A percentile compares a stretch with the other conserved stretches of the same genome.
Evolutionary conservation across 2,888 invertebrate genomes (phyloP).

Genomic region (Coelopa pilipes): DNA sequence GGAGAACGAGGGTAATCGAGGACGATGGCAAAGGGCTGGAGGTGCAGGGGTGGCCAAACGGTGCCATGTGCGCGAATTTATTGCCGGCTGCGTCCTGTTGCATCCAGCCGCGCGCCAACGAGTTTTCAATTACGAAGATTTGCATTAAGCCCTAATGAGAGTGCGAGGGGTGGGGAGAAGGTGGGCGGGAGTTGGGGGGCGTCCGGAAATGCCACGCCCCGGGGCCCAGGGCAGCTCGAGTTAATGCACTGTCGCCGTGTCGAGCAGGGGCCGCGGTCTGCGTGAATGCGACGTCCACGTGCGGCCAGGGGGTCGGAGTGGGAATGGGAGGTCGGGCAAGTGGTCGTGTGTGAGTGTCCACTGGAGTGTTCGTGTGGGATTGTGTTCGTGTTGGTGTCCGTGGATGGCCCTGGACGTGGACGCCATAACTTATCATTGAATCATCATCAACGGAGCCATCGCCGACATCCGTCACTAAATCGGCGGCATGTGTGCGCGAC

Average conservation of each 20-base stretch:
- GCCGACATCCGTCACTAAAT: slow-evolving; percentile 28
- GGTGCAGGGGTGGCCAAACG: too few species aligned
- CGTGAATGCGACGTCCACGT: too few species aligned
- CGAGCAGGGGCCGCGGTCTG: too few species aligned
- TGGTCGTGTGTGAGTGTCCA: too few species aligned
- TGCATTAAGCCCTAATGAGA: slow-evolving; percentile 6
- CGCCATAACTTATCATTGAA: slow-evolving; percentile 28
- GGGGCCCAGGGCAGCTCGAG: not conserved
- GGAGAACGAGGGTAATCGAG: too few species aligned
- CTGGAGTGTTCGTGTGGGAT: too few species aligned
- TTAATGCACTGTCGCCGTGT: not conserved
- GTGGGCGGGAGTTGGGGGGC: slow-evolving; percentile 1
- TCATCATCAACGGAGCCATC: slow-evolving; percentile 28
- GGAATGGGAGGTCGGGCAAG: too few species aligned
- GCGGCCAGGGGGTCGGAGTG: too few species aligned
- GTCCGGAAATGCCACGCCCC: not conserved
- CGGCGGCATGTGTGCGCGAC: slow-evolving; percentile 6
- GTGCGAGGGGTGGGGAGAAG: not conserved
- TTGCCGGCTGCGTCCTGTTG: slow-evolving; percentile 17
- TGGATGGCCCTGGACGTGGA: slow-evolving; percentile 15
- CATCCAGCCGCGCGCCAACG: slow-evolving; percentile 9
- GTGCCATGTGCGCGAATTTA: not conserved
- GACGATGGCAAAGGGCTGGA: too few species aligned
- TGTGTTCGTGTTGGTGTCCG: not conserved
- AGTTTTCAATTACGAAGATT: slow-evolving; percentile 8